Percentiles rank a stretch among this genome's conserved stretches.
Conservation (phyloP, 2,888 invertebrate species). For the Camptogramma bilineatum region DNA sequence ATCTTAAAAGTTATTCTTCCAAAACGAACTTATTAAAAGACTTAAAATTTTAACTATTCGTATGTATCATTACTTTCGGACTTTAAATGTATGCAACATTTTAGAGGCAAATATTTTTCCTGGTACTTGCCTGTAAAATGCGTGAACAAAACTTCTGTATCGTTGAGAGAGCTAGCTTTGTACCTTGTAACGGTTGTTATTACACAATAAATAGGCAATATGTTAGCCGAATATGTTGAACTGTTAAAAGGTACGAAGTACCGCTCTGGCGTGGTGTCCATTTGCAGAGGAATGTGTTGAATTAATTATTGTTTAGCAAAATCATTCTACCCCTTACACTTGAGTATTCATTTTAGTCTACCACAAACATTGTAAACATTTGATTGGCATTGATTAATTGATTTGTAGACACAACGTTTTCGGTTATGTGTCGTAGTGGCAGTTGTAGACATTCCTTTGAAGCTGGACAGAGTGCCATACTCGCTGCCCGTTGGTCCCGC, state of each 20-base stretch:
- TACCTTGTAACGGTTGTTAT: constrained; percentile 51
- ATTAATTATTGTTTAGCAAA: constrained; percentile 11
- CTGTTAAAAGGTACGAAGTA: constrained; percentile 53
- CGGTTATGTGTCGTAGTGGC: constrained; percentile 16
- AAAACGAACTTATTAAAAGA: constrained; percentile 47
- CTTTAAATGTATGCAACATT: constrained; percentile 41
- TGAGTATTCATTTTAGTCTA: constrained; percentile 19
- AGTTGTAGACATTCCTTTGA: constrained; percentile 35
- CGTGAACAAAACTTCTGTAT: constrained; percentile 48
- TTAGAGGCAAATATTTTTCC: constrained; percentile 42
- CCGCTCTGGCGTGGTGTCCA: constrained; percentile 42
- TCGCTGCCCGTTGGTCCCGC: constrained; percentile 35
- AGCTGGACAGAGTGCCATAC: constrained; percentile 41
- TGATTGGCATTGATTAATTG: constrained; percentile 11
- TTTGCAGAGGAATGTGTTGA: constrained; percentile 44
- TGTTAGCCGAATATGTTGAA: constrained; percentile 28
- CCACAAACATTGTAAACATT: constrained; percentile 10
- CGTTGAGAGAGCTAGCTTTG: constrained; percentile 46
- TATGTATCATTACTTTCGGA: constrained; percentile 42
- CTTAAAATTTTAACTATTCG: constrained; percentile 45
- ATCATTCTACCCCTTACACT: constrained; percentile 23
- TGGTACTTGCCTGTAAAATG: constrained; percentile 42
- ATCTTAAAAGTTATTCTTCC: constrained; percentile 34
- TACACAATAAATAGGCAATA: constrained; percentile 31
- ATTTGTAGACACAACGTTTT: constrained; percentile 14